A percentile compares a stretch with the other conserved stretches of the same genome.
These are phyloP conservation scores for Perca fluviatilis DNA, from an alignment of 2,113 vertebrate genomes.

Conservation along the genomic window DNA sequence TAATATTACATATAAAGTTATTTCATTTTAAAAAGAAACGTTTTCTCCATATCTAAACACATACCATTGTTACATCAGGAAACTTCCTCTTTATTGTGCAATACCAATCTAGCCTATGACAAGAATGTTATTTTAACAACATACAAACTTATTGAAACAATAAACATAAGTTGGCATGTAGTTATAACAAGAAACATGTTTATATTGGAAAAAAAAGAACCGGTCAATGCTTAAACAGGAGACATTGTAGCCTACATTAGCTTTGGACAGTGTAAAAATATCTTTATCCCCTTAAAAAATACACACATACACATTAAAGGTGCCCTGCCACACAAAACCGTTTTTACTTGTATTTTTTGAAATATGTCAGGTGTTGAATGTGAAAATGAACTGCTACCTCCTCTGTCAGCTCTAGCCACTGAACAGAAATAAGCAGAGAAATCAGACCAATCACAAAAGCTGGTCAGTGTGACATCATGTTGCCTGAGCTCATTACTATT, in stretches of 20 bases:
- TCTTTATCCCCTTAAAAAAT: not conserved
- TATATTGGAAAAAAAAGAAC: not conserved
- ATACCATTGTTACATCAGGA: not conserved
- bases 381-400: too few relatives aligned
- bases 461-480: too few relatives aligned
- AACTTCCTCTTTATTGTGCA: too few relatives aligned
- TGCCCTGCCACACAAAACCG: too few relatives aligned
- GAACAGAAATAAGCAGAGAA: too few relatives aligned
- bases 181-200: not conserved
- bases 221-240: not conserved
- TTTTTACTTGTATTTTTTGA: too few relatives aligned
- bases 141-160: not conserved
- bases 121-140: not conserved
- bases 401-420: too few relatives aligned
- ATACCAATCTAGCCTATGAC: too few relatives aligned
- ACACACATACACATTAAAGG: not conserved
- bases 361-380: too few relatives aligned
- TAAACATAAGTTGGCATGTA: not conserved
- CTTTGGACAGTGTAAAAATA: not conserved
- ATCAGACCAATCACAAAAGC: too few relatives aligned
- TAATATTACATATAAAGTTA: not conserved
- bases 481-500: too few relatives aligned
- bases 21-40: not conserved
- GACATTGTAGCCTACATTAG: not conserved
- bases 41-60: not conserved